These are phyloP conservation scores for Euglossa dilemma DNA, from an alignment of 1,140 invertebrate species.

Conservation along the genomic window DNA sequence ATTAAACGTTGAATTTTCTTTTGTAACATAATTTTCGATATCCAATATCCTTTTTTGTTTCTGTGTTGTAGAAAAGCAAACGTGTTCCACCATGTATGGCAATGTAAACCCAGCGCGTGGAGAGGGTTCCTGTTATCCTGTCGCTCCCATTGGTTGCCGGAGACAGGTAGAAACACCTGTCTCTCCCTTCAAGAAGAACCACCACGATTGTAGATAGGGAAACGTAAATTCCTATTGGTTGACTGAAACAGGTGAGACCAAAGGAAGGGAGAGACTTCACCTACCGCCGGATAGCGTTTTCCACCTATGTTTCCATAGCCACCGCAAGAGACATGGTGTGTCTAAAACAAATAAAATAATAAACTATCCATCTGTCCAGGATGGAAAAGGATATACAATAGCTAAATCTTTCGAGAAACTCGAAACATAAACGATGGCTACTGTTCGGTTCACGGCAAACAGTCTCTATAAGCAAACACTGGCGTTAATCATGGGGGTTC, in stretches of 20 bases:
- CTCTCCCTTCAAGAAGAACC: not conserved
- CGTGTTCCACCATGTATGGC: not conserved
- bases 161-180: slow-evolving; percentile 6
- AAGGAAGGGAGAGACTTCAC: not conserved
- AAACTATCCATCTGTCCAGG: not conserved
- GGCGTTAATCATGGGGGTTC: slow-evolving; percentile 36
- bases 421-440: slow-evolving; percentile 53
- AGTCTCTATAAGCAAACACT: slow-evolving; percentile 46
- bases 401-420: slow-evolving; percentile 28
- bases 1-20: too few relatives aligned
- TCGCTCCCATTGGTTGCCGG: slow-evolving; percentile 14
- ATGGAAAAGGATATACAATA: not conserved
- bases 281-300: slow-evolving; percentile 3
- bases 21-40: not conserved
- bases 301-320: not conserved
- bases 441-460: slow-evolving; percentile 47
- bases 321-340: not conserved
- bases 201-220: not conserved
- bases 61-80: not conserved
- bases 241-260: not conserved
- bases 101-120: not conserved
- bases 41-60: not conserved
- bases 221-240: slow-evolving; percentile 7
- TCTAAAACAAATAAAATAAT: not conserved
- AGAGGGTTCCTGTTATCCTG: not conserved